Conservation (phyloP, 2,797 vertebrate species). For the Pagetopsis macropterus region DNA sequence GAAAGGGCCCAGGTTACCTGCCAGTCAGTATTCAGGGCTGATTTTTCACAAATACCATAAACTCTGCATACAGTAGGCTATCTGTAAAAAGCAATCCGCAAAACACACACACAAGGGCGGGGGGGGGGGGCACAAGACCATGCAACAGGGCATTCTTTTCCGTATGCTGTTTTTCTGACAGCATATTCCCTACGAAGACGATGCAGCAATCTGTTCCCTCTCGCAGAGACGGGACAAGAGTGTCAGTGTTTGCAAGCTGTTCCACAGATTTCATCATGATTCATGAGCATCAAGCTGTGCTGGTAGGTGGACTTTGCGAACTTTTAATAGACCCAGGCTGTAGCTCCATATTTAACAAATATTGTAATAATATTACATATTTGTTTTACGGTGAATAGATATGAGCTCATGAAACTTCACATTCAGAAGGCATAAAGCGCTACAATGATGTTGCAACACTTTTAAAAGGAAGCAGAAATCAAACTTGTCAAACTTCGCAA, state of each 20-base stretch:
- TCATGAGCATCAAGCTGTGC: constrained; percentile 36
- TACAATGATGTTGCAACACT: constrained; percentile 23
- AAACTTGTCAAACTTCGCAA: not conserved
- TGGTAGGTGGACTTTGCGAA: not conserved
- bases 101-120: constrained; percentile 37
- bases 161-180: constrained; percentile 60
- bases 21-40: constrained; percentile 34
- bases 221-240: not conserved
- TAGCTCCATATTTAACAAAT: not conserved
- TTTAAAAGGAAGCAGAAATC: constrained; percentile 1
- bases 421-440: not conserved
- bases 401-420: not conserved
- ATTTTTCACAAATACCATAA: constrained; percentile 54
- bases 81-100: constrained; percentile 44
- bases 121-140: constrained; percentile 52
- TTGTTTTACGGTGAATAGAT: not conserved
- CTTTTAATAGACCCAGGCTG: not conserved
- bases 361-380: not conserved
- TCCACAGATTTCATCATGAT: constrained; percentile 12
- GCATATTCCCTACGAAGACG: constrained; percentile 62
- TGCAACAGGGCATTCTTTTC: constrained; percentile 79
- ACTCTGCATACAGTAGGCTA: constrained; percentile 1
- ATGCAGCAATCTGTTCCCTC: constrained; percentile 44
- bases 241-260: not conserved
- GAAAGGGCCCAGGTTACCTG: not conserved